These are phyloP conservation scores for Heterocephalus glaber DNA, from an alignment of 2,113 vertebrate species.

Conservation along the genomic window DNA sequence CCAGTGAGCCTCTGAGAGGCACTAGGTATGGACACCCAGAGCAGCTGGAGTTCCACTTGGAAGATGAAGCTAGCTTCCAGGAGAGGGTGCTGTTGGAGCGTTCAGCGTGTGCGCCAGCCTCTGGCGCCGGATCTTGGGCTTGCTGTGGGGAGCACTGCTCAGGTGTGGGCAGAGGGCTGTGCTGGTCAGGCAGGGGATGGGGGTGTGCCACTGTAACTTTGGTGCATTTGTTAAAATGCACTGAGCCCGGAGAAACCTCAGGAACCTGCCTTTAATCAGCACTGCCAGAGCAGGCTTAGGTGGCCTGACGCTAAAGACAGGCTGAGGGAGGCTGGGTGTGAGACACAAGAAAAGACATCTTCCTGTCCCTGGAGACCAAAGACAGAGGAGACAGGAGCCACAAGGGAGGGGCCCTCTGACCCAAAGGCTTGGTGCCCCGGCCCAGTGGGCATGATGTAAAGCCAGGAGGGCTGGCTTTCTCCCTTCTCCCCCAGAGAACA, in stretches of 20 bases:
- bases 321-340: not conserved
- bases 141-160: not conserved
- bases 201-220: not conserved
- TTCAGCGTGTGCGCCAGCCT: not conserved
- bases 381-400: not conserved
- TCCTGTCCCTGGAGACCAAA: rapidly evolving
- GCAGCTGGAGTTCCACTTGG: not conserved
- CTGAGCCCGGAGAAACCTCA: not conserved
- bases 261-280: not conserved
- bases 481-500: not conserved
- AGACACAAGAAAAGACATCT: rapidly evolving
- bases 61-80: slow-evolving; percentile 64
- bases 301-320: not conserved
- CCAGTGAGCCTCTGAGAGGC: not conserved
- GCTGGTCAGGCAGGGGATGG: rapidly evolving
- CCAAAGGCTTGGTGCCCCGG: not conserved
- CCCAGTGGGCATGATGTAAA: rapidly evolving
- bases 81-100: slow-evolving; percentile 78
- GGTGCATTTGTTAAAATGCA: not conserved
- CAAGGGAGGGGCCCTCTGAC: not conserved
- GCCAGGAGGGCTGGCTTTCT: not conserved
- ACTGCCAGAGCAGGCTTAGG: not conserved
- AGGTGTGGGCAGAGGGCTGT: not conserved
- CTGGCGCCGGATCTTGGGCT: not conserved
- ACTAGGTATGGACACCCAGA: not conserved